Conservation (phyloP, 2,888 invertebrate species). For the Galerucella nymphaeae region DNA sequence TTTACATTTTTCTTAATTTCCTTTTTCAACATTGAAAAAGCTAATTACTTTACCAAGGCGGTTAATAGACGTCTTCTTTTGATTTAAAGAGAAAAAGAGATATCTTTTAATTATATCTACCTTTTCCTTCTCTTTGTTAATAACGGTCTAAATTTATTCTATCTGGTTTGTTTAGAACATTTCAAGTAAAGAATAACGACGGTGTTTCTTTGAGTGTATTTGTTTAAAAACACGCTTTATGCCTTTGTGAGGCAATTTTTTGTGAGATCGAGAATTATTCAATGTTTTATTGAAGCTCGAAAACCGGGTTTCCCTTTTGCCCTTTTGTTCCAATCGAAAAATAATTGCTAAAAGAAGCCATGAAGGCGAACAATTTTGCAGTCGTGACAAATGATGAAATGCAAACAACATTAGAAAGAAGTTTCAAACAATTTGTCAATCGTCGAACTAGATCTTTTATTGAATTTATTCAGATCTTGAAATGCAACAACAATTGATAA, state of each 20-base stretch:
- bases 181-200: slow-evolving; percentile 27
- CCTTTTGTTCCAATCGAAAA: slow-evolving; percentile 29
- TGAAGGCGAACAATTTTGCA: slow-evolving; percentile 8
- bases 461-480: no score
- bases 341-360: slow-evolving; percentile 25
- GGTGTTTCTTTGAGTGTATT: slow-evolving; percentile 44
- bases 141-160: neutral
- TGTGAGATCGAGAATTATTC: slow-evolving; percentile 36
- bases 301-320: slow-evolving; percentile 29
- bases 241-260: slow-evolving; percentile 41
- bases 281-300: slow-evolving; percentile 35
- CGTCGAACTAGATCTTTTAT: neutral
- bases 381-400: slow-evolving; percentile 8
- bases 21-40: no score
- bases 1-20: no score
- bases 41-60: no score
- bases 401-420: neutral
- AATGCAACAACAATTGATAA: no score
- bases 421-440: neutral
- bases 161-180: slow-evolving; percentile 27
- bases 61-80: no score
- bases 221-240: slow-evolving; percentile 45
- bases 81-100: no score
- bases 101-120: neutral
- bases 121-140: neutral